Percentiles rank a stretch among this genome's conserved stretches.
These are phyloP conservation scores for Aurelia sp. DNA, from an alignment of 30 jellyfish, hydroid and myxozoan species.

Conservation along the genomic window DNA sequence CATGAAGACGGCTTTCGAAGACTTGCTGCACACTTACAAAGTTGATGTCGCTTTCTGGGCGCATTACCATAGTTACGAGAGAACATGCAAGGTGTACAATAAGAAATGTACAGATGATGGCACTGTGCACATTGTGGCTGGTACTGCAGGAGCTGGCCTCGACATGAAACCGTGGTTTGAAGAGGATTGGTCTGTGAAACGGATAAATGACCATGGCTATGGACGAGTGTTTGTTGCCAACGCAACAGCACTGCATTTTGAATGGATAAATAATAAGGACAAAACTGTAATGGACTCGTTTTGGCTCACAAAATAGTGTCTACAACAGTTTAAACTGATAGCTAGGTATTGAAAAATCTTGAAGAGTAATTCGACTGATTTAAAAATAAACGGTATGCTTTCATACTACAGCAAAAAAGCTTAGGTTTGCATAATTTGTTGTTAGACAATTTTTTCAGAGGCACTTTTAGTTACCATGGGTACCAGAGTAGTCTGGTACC, in stretches of 20 bases:
- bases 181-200: conserved; percentile 77
- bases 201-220: conserved; percentile 70
- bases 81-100: conserved; percentile 81
- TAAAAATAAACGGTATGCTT: no score
- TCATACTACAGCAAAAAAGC: no score
- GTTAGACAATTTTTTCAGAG: no score
- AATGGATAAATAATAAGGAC: conserved; percentile 72
- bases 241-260: conserved; percentile 47
- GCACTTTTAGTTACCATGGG: no score
- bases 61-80: conserved; percentile 90
- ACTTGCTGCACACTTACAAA: conserved; percentile 62
- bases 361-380: no score
- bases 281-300: conserved; percentile 64
- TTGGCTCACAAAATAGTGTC: conserved; percentile 27
- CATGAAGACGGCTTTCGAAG: conserved; percentile 76
- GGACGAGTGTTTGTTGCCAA: conserved; percentile 80
- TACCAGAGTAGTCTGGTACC: no score
- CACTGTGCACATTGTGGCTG: conserved; percentile 77
- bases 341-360: no score
- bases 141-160: conserved; percentile 81
- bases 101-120: conserved; percentile 82
- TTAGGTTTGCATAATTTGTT: no score
- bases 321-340: neutral
- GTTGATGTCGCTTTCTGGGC: conserved; percentile 91
- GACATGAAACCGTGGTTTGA: conserved; percentile 35